phyloP scores from a whole-genome alignment of 2,797 vertebrate species.

The Anguilla megastoma region DNA sequence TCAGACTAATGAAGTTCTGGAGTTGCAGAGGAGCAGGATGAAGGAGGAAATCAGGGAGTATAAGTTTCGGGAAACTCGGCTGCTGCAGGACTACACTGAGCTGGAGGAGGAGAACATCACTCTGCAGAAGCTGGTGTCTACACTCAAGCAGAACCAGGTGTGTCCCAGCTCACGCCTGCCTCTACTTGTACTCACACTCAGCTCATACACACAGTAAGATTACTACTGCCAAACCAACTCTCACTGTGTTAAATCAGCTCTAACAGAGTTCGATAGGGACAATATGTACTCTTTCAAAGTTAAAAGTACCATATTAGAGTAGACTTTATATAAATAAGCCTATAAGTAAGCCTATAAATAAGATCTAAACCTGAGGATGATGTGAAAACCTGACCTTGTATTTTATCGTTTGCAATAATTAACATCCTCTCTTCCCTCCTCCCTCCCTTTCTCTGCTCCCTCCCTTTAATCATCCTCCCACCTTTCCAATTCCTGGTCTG shows the following conservation, averaged over 20 bases:
- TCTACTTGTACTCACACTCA: background rate
- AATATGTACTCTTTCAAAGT: background rate
- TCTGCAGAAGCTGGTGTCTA: conserved; percentile 94
- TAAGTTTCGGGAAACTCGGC: conserved; percentile 91
- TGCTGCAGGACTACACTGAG: conserved; percentile 96
- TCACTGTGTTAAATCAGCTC: background rate
- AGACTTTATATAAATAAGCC: background rate
- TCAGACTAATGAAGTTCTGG: conserved; percentile 89
- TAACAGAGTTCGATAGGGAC: background rate
- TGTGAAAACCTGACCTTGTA: background rate
- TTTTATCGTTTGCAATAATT: background rate
- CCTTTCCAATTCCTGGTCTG: background rate
- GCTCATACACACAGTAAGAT: background rate
- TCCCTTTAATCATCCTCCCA: background rate
- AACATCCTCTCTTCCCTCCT: background rate
- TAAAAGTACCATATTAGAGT: background rate
- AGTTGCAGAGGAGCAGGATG: conserved; percentile 89
- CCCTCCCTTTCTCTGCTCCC: background rate
- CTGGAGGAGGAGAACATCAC: conserved; percentile 98
- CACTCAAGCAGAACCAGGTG: conserved; percentile 77
- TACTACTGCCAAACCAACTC: background rate
- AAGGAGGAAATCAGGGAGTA: conserved; percentile 96
- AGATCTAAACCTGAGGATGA: background rate
- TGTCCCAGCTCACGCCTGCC: conserved; percentile 11
- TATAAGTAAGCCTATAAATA: background rate